These are phyloP conservation scores for Drosophila recens DNA, from an alignment of 2,888 invertebrate genomes.

Conservation along the genomic window DNA sequence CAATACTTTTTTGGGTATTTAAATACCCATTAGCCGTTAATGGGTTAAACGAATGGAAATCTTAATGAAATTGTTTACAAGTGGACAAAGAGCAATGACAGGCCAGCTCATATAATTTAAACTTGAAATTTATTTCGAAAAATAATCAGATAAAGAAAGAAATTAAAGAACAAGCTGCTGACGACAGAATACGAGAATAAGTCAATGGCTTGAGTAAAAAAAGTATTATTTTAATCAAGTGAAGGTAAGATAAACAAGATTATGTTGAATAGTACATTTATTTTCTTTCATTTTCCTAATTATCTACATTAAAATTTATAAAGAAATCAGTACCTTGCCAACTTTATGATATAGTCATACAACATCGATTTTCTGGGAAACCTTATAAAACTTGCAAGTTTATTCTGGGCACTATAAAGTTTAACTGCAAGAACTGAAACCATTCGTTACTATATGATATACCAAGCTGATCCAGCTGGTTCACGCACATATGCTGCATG, in stretches of 20 bases:
- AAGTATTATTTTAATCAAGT: too few relatives aligned
- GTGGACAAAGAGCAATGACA: constrained; percentile 42
- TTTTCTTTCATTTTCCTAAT: not conserved
- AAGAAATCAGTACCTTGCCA: not conserved
- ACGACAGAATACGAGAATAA: not conserved
- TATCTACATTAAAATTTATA: not conserved
- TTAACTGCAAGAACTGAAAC: constrained; percentile 3
- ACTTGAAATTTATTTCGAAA: not conserved
- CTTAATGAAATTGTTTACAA: constrained; percentile 54
- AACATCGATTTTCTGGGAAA: not conserved
- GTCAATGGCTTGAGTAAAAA: too few relatives aligned
- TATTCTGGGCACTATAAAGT: constrained; percentile 9
- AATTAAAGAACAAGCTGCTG: not conserved
- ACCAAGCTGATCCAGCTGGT: constrained; percentile 14
- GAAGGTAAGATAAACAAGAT: too few relatives aligned
- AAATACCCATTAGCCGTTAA: too few relatives aligned
- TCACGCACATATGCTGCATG: constrained; percentile 19
- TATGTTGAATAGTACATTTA: too few relatives aligned
- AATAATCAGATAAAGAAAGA: constrained; percentile 1
- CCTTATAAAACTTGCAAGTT: constrained; percentile 2
- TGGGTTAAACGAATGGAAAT: constrained; percentile 38
- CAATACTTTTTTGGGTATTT: too few relatives aligned
- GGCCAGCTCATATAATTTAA: constrained; percentile 24
- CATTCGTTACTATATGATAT: constrained; percentile 14
- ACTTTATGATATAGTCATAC: not conserved